Conservation (phyloP, 2,113 vertebrate genomes). For the Heterotis niloticus region DNA sequence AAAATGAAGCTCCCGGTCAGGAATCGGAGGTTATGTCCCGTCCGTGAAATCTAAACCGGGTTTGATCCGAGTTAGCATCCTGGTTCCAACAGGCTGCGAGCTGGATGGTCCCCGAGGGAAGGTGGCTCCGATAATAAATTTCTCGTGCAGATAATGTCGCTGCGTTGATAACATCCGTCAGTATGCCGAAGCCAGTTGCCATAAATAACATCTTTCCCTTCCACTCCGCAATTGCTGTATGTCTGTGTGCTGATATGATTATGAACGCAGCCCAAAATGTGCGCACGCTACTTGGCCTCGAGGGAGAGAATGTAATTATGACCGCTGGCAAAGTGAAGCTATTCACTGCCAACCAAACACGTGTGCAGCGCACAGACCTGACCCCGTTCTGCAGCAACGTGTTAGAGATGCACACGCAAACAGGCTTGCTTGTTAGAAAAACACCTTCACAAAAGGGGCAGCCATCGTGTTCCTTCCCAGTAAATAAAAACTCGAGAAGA, state of each 20-base stretch:
- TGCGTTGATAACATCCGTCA: background rate
- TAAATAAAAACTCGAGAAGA: background rate
- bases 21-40: background rate
- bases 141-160: background rate
- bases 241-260: background rate
- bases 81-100: too few relatives aligned
- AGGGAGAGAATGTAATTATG: background rate
- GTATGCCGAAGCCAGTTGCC: background rate
- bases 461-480: background rate
- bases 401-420: too few relatives aligned
- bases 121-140: background rate
- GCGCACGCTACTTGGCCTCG: background rate
- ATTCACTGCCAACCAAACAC: background rate
- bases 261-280: background rate
- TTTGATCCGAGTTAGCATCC: background rate
- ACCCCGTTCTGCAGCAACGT: background rate
- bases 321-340: background rate
- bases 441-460: background rate
- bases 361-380: too few relatives aligned
- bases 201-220: conserved; percentile 9
- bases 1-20: background rate
- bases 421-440: too few relatives aligned
- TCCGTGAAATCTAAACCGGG: background rate
- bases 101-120: too few relatives aligned
- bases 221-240: background rate